Evolutionary conservation across 2,113 vertebrate genomes (phyloP), one percentile per base, ranked within the genome.

Genomic region (Anguilla japonica): DNA sequence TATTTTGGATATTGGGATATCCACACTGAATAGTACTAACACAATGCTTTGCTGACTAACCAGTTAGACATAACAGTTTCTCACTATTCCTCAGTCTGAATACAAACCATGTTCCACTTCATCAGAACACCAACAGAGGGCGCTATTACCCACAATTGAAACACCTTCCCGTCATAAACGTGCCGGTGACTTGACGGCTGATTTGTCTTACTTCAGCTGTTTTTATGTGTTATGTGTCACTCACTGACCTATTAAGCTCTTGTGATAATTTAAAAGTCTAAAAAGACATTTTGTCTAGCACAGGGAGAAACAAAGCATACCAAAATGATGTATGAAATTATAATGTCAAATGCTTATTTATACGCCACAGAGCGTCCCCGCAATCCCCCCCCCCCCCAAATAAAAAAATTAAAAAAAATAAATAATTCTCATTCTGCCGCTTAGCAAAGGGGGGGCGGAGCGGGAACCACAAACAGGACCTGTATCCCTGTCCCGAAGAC

Each of bases 401-500:
- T 34, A 34, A 34, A 34, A 0, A 1, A 34, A 34, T 34, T 0
- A 34, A 34, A 34, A 0, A 34, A 34, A 34, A 34, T 34, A 34
- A 34, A 34, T 34, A 34, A 34, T 34, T 34, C 5, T 53, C 50
- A 46, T 46, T 4, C 43, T 46, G 2, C 43, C 8, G 43, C 43
- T 4, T 46, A 60, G 11, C 56, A 60, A 3, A 16, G 56, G 18
- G 56, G 56, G 14, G 14, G 14, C 94, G 95, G 93, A 95, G 60
- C 14, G 93, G 95, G 96, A 96, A 95, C 96, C 14, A 1, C 60
- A 63, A 96, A 96, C 96, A 93, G 93, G 95, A 96, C 95, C 95
- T 94, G 91, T 96, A 94, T 94, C 95, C 94, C 94, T 93, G 95
- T 92, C 95, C 94, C 16, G 94, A 94, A 97, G 97, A 96, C 96